Percentiles rank a stretch among this genome's conserved stretches.
phyloP scores from a whole-genome alignment of 2,113 vertebrate species.

The Empidonax traillii region DNA sequence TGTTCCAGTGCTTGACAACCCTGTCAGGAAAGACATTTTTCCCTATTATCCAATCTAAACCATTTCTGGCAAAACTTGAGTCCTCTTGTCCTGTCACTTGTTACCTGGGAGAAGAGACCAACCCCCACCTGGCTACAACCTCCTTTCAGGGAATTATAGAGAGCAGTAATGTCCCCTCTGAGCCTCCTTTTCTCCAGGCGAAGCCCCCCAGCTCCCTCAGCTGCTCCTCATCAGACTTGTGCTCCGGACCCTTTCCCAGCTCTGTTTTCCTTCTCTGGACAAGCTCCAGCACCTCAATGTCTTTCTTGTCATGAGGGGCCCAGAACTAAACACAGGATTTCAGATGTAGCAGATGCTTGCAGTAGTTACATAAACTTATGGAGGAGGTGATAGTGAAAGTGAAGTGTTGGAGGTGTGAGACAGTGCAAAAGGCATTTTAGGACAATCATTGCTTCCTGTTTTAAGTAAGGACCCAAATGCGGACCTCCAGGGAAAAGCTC shows the following conservation, averaged over 20 bases:
- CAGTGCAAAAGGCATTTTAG: not conserved
- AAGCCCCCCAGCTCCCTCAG: not conserved
- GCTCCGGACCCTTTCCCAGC: not conserved
- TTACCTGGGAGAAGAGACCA: not conserved
- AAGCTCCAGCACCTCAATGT: accelerated
- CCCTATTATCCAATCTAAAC: not conserved
- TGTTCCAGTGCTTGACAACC: not conserved
- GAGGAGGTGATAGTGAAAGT: not conserved
- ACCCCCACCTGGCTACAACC: accelerated
- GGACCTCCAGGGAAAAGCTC: not conserved
- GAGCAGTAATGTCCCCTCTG: accelerated
- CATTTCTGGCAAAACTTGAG: not conserved
- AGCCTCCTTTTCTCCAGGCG: not conserved
- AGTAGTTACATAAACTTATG: not conserved
- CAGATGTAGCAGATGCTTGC: not conserved
- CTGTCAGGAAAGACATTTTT: not conserved
- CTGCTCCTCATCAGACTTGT: not conserved
- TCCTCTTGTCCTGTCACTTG: not conserved
- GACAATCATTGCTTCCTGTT: not conserved
- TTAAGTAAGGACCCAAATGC: accelerated
- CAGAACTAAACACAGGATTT: not conserved
- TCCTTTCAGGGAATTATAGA: not conserved
- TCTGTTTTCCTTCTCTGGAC: accelerated
- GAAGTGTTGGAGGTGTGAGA: not conserved
- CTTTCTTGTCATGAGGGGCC: accelerated